Conservation (phyloP, 2,797 vertebrate genomes). For the Catamblyrhynchus diadema region DNA sequence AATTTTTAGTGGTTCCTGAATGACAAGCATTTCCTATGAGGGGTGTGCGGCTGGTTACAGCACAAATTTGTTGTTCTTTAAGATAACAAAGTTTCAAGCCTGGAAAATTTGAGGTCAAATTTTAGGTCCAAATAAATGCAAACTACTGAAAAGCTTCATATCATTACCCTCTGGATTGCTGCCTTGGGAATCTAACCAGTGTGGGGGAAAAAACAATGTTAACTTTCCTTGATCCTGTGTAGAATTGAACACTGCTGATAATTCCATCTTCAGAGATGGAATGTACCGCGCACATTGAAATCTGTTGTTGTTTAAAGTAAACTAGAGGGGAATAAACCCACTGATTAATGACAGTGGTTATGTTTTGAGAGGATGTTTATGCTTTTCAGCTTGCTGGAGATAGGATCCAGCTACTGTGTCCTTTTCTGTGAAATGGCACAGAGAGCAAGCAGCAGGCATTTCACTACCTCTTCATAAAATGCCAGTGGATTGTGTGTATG, state of each 20-base stretch:
- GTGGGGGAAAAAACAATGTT: not conserved
- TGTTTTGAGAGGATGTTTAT: slow-evolving; percentile 26
- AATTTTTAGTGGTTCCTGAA: not conserved
- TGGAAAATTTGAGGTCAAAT: not conserved
- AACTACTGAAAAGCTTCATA: not conserved
- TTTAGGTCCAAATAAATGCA: not conserved
- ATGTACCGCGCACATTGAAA: not conserved
- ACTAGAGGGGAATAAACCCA: slow-evolving; percentile 18
- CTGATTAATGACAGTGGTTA: not conserved
- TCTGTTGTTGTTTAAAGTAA: not conserved
- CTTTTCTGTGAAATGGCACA: not conserved
- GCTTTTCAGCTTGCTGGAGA: not conserved
- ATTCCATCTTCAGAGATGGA: not conserved
- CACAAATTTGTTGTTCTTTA: not conserved
- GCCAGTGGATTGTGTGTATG: not conserved
- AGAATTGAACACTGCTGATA: not conserved
- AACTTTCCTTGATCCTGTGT: not conserved
- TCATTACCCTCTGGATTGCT: not conserved
- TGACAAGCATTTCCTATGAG: not conserved
- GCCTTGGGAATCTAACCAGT: not conserved
- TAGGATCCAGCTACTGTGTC: not conserved
- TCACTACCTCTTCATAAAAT: not conserved
- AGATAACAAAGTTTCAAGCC: not conserved
- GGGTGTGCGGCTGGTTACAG: not conserved
- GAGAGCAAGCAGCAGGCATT: not conserved